These are phyloP conservation scores for Nomada goodeniana DNA, from an alignment of 2,888 invertebrate species.

Conservation along the genomic window DNA sequence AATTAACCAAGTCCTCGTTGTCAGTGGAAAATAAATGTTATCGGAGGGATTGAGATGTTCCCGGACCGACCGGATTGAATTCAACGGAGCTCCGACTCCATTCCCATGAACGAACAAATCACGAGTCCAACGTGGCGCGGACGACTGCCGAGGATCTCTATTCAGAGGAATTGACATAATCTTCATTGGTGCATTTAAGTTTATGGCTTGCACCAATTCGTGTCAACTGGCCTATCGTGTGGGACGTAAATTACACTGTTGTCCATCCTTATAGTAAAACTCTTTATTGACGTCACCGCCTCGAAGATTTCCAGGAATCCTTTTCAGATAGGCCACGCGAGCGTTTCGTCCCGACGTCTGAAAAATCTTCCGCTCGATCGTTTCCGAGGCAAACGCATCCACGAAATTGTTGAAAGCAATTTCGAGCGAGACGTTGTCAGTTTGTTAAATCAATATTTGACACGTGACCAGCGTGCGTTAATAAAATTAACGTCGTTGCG, in stretches of 20 bases:
- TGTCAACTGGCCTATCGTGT: constrained; percentile 30
- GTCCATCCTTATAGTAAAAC: not conserved
- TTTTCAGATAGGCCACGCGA: not conserved
- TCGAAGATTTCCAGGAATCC: not conserved
- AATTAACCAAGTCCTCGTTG: too few species aligned
- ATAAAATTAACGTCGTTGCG: too few species aligned
- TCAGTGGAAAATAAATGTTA: too few species aligned
- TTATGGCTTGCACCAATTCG: constrained; percentile 34
- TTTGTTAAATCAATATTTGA: too few species aligned
- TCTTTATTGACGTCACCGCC: constrained; percentile 20
- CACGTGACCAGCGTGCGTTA: not conserved
- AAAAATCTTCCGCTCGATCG: too few species aligned
- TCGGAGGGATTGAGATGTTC: too few species aligned
- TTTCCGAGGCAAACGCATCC: too few species aligned
- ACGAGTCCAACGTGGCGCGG: not conserved
- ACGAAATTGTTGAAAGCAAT: too few species aligned
- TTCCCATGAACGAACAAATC: not conserved
- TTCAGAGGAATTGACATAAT: constrained; percentile 21
- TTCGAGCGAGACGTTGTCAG: too few species aligned
- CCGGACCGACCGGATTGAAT: too few species aligned
- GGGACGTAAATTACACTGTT: constrained; percentile 37
- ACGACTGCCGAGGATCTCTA: not conserved
- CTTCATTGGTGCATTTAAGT: constrained; percentile 31
- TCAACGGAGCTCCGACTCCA: not conserved
- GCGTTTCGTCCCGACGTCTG: too few species aligned